Percentiles rank a stretch among this genome's conserved stretches.
phyloP scores from a whole-genome alignment of 1,140 invertebrate genomes.

The Drosophila cardini region DNA sequence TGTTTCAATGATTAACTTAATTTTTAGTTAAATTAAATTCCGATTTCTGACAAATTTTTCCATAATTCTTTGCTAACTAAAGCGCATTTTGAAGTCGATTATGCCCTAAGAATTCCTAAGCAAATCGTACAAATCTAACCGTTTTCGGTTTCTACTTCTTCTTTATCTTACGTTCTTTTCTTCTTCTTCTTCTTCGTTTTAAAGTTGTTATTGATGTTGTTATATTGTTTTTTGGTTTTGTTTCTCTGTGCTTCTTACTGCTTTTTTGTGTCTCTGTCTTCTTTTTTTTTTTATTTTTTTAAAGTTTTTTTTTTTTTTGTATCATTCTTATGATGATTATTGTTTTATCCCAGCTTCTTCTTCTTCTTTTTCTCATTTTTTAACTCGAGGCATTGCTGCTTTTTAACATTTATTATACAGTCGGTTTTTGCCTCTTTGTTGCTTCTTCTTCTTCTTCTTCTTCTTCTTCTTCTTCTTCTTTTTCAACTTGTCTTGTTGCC shows the following conservation, averaged over 20 bases:
- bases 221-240: not conserved
- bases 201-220: not conserved
- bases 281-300: slow-evolving; percentile 41
- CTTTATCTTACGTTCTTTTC: too few relatives aligned
- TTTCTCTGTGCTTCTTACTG: slow-evolving; percentile 47
- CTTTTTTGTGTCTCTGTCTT: slow-evolving; percentile 55
- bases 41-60: too few relatives aligned
- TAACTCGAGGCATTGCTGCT: slow-evolving; percentile 35
- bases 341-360: slow-evolving; percentile 42
- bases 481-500: not conserved
- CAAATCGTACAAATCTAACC: not conserved
- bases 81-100: too few relatives aligned
- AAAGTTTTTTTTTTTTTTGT: slow-evolving; percentile 50
- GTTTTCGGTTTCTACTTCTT: not conserved
- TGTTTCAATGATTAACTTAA: too few relatives aligned
- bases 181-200: slow-evolving; percentile 7
- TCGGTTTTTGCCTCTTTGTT: slow-evolving; percentile 11
- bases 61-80: too few relatives aligned
- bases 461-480: not conserved
- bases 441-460: not conserved
- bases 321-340: slow-evolving; percentile 68
- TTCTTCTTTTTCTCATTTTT: slow-evolving; percentile 2
- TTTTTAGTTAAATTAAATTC: too few relatives aligned
- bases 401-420: slow-evolving; percentile 67
- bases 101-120: not conserved